These are phyloP conservation scores for Holothuria leucospilota DNA, from an alignment of 53 echinoderm and acorn worm species.

Conservation along the genomic window DNA sequence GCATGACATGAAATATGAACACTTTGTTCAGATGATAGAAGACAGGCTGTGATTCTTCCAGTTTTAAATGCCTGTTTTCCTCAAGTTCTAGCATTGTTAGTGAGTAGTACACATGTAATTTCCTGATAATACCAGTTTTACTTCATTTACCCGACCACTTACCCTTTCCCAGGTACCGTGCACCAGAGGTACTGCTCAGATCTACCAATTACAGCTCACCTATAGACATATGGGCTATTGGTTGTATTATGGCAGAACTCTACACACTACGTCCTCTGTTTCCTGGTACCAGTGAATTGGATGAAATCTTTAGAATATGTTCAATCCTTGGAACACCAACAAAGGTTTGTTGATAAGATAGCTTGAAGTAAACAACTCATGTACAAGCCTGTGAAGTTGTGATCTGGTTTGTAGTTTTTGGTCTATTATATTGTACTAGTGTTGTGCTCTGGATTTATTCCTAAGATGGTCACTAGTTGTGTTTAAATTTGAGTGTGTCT, in stretches of 20 bases:
- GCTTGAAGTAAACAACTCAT: no score
- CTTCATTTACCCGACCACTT: not conserved
- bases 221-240: constrained; percentile 93
- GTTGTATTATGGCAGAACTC: constrained; percentile 92
- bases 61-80: no score
- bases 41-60: no score
- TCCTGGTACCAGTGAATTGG: constrained; percentile 91
- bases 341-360: constrained; percentile 58
- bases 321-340: constrained; percentile 89
- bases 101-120: not conserved
- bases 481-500: no score
- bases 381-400: no score
- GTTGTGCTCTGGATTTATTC: no score
- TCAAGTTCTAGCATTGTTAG: no score
- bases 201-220: constrained; percentile 97
- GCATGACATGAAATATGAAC: no score
- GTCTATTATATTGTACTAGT: no score
- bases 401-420: no score
- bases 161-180: constrained; percentile 74
- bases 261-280: constrained; percentile 89
- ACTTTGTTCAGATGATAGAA: not conserved
- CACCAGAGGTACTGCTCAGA: constrained; percentile 87
- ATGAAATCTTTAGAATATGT: constrained; percentile 95
- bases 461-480: no score
- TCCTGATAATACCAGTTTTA: not conserved